Percentiles rank a stretch among this genome's conserved stretches.
Conservation (phyloP, 2,888 invertebrate genomes). For the Stegana nigrithorax region DNA sequence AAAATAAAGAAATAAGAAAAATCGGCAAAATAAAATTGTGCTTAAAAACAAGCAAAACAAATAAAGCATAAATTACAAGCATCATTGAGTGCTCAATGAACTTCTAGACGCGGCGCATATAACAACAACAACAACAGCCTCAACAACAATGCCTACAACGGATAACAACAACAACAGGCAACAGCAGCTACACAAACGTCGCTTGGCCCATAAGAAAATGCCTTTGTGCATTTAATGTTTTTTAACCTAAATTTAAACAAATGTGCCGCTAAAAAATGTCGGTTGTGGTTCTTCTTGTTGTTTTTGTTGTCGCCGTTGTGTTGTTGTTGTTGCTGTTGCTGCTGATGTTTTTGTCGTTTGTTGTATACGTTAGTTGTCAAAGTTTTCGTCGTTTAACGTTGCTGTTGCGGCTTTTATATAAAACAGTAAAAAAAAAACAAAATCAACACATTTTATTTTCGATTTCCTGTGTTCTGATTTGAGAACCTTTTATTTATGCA, state of each 20-base stretch:
- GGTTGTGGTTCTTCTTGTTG: background rate
- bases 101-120: conserved; percentile 13
- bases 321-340: conserved; percentile 4
- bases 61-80: conserved; percentile 50
- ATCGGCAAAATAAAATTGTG: conserved; percentile 23
- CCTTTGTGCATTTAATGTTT: conserved; percentile 4
- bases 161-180: background rate
- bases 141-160: background rate
- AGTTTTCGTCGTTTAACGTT: background rate
- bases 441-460: conserved; percentile 36
- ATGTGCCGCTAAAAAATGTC: no score
- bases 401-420: background rate
- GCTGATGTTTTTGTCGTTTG: background rate
- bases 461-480: conserved; percentile 41
- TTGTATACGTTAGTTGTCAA: no score
- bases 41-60: conserved; percentile 23
- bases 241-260: conserved; percentile 6
- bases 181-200: background rate
- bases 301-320: background rate
- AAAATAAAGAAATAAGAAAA: conserved; percentile 6
- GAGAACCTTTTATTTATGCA: conserved; percentile 32
- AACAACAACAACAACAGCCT: background rate
- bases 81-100: conserved; percentile 44
- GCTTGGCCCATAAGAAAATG: background rate
- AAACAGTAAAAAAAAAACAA: no score